Evolutionary conservation across 2,888 invertebrate genomes (phyloP), one percentile per base, ranked within the genome.

Genomic region (Lacanobia oleracea): DNA sequence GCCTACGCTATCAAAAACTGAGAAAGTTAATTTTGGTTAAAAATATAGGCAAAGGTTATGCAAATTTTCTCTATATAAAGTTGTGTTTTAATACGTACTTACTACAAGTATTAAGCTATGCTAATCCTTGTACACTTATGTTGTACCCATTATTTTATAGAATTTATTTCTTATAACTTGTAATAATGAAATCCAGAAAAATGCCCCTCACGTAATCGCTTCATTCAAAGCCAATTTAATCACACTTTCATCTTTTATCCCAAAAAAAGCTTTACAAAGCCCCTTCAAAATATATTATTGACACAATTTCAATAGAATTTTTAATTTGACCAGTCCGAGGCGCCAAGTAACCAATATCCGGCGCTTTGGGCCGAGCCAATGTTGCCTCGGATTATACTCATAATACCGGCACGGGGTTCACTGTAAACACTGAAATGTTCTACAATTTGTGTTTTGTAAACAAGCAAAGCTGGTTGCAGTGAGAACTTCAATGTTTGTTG

Each of bases 341-440:
- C 50, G 67, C 59, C 72, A 72, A 67, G 66, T 63, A 57, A 65
- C 61, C 76, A 89, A 89, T 88, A 87, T 88, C 89, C 89, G 88
- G 84, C 57, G 77, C 86, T 88, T 87, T 86, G 87, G 74, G 62
- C 67, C 66, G 57, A 70, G 81, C 78, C 85, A 87, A 88, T 88
- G 88, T 88, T 90, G 85, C 86, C 83, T 85, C 62, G 79, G 72
- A 84, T 84, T 81, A 85, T 84, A 87, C 82, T 85, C 86, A 84
- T 53, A 57, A 43, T 45, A 48, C 78, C 60, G 67, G 74, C 33
- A 6, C 48, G 37, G 71, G 71, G 77, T 62, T 53, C 56, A 74
- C 27, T 57, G 75, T 43, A 16, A 50, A 77, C 56, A 75, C 21
- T 27, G 27, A 27, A 18, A 72, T 50, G 45, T 51, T 78, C 8